Conservation (phyloP, 2,888 invertebrate species). For the Aricia artaxerxes region DNA sequence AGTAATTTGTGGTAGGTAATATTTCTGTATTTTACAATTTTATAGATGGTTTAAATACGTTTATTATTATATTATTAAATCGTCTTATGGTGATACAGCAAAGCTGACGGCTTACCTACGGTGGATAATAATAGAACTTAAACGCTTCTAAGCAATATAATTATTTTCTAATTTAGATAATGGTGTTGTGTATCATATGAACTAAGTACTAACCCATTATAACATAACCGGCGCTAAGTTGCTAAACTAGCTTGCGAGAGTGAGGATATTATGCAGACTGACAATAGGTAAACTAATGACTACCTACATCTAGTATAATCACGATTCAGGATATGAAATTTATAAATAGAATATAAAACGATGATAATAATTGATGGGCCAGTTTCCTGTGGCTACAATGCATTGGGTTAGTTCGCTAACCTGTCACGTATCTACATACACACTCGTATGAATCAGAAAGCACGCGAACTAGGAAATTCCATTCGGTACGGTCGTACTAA, state of each 20-base stretch:
- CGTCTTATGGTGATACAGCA: neutral
- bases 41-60: neutral
- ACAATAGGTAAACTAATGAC: neutral
- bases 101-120: neutral
- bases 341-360: slow-evolving; percentile 44
- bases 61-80: neutral
- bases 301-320: slow-evolving; percentile 31
- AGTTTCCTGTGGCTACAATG: slow-evolving; percentile 59
- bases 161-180: neutral
- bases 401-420: slow-evolving; percentile 55
- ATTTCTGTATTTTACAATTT: neutral
- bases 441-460: slow-evolving; percentile 75
- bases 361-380: slow-evolving; percentile 48
- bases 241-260: neutral
- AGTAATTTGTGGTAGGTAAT: neutral
- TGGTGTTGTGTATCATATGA: neutral
- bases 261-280: neutral
- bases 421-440: slow-evolving; percentile 44
- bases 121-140: neutral
- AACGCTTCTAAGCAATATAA: neutral
- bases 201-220: neutral
- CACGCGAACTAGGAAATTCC: slow-evolving; percentile 72
- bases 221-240: neutral
- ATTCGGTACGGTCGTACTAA: slow-evolving; percentile 53
- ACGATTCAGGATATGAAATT: slow-evolving; percentile 40